A percentile compares a stretch with the other conserved stretches of the same genome.
Evolutionary conservation across 1,140 invertebrate genomes (phyloP).

Genomic region (Drosophila chauvacae): DNA sequence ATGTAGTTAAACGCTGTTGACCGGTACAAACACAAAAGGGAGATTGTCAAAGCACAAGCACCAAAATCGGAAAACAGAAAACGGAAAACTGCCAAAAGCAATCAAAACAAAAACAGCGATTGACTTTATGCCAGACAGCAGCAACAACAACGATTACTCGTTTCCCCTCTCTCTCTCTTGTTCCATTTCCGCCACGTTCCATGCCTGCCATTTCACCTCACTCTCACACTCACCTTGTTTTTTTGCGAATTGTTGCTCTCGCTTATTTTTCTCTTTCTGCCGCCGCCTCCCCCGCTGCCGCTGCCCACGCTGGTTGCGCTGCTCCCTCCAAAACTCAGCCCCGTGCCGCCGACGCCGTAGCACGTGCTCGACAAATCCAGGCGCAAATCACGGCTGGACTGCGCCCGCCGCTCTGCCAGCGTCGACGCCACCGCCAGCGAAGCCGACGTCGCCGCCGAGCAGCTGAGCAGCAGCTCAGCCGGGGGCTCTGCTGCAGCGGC

Average conservation of each 20-base stretch:
- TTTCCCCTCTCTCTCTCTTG: not conserved
- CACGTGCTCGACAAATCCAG: slow-evolving; percentile 79
- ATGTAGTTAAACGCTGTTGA: not conserved
- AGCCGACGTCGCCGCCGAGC: slow-evolving; percentile 59
- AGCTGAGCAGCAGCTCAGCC: slow-evolving; percentile 36
- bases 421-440: slow-evolving; percentile 66
- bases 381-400: slow-evolving; percentile 70
- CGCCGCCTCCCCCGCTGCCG: slow-evolving; percentile 64
- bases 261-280: slow-evolving; percentile 85
- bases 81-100: slow-evolving; percentile 63
- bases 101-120: slow-evolving; percentile 76
- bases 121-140: slow-evolving; percentile 58
- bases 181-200: slow-evolving; percentile 8
- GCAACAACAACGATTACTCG: slow-evolving; percentile 4
- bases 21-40: slow-evolving; percentile 32
- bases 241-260: slow-evolving; percentile 84
- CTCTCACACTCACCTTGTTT: slow-evolving; percentile 69
- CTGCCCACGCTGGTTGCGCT: slow-evolving; percentile 60
- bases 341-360: slow-evolving; percentile 73
- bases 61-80: slow-evolving; percentile 44
- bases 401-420: slow-evolving; percentile 64
- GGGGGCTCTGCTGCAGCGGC: slow-evolving; percentile 14
- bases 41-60: slow-evolving; percentile 42
- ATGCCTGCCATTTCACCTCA: not conserved
- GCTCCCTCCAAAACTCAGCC: slow-evolving; percentile 58